Conservation (phyloP, 2,113 vertebrate genomes). For the Martes martes region DNA sequence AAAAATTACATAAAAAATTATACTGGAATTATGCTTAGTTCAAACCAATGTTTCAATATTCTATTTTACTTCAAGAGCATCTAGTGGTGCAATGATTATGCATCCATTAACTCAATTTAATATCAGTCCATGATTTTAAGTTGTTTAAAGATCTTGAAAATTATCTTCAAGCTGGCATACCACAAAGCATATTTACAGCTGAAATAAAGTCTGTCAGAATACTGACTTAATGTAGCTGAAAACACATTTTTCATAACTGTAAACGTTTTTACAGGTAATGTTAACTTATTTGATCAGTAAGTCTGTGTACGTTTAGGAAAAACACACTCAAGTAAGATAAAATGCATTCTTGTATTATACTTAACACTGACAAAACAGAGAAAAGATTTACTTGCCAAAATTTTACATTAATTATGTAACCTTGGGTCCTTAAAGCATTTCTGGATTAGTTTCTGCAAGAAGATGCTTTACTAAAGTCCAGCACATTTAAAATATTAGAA, state of each 20-base stretch:
- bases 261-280: background rate
- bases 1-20: background rate
- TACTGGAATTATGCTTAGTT: conserved; percentile 13
- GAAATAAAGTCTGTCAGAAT: conserved; percentile 22
- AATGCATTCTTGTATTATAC: background rate
- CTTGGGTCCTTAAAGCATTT: background rate
- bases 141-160: conserved; percentile 23
- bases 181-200: background rate
- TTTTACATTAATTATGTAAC: background rate
- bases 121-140: background rate
- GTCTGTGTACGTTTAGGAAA: background rate
- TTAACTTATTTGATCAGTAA: conserved; percentile 33
- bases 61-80: background rate
- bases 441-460: background rate
- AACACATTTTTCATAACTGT: background rate
- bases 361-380: background rate
- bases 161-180: background rate
- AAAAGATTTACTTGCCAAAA: background rate
- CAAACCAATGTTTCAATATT: background rate
- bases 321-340: background rate
- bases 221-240: background rate
- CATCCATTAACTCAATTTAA: conserved; percentile 28
- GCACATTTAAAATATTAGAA: background rate
- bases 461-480: conserved; percentile 11
- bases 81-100: background rate